Base-by-base conservation (phyloP, 1,140 invertebrate species). In the Conus betulinus region DNA sequence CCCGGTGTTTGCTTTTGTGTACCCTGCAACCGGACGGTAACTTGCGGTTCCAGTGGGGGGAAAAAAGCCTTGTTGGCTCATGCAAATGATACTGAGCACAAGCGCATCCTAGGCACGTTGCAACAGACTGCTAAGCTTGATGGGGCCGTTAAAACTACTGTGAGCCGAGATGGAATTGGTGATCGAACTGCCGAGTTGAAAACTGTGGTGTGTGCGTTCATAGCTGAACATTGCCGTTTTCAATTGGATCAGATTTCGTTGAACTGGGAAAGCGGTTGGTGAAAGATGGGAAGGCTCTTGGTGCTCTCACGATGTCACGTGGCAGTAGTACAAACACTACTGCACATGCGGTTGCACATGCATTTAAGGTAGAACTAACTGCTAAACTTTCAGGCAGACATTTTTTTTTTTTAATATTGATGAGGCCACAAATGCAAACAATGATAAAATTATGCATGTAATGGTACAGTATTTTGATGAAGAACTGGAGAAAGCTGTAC, bases 391-490 rank as follows among this genome's bases (percentile, higher is more conserved):
- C n/a, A n/a, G n/a, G n/a, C n/a, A n/a, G n/a, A n/a, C n/a, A n/a
- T n/a, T n/a, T 25, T 39, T 90, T 39, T 90, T 84, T n/a, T 71
- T 88, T 5, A 90, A 90, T 83, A 67, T 90, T 71, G 89, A 90
- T 76, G 88, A 90, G 55, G 87, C 88, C 15, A 90, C 89, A 78
- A 90, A 90, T 74, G 86, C 81, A 15, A 88, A 85, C 63, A 88
- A 87, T 78, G 88, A 90, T 55, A 90, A 90, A 74, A 83, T 90
- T n/a, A n/a, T n/a, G n/a, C n/a, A n/a, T n/a, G n/a, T n/a, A n/a
- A n/a, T n/a, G n/a, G n/a, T n/a, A n/a, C 76, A 87, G 63, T 87
- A 88, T 85, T 90, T 83, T 88, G 87, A 87, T 84, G 85, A 78
- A 15, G 79, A 87, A 27, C 25, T 39, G 27, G 71, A 25, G 4